Base-by-base conservation (phyloP, 2,888 invertebrate species). In the Thecophora atra region DNA sequence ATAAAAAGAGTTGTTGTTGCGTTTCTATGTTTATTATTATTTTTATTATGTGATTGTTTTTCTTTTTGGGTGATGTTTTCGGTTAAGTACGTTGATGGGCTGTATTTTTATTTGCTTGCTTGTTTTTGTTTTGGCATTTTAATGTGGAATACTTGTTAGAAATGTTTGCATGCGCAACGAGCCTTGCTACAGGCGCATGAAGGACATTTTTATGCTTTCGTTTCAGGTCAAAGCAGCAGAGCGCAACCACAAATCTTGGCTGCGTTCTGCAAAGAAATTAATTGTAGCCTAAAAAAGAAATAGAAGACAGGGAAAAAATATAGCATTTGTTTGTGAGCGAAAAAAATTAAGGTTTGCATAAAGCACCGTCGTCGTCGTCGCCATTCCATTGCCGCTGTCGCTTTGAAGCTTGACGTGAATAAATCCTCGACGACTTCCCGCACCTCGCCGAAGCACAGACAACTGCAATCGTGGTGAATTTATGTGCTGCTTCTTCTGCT, bases 221-320 rank as follows among this genome's bases (percentile, higher is more conserved):
- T 28, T 58, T 58, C 69, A 69, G 69, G 69, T 69, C 69, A 69
- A 17, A 60, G 60, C 69, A 51, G 51, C 60, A 19, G 19, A 62
- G 60, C 60, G 28, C 7, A 28, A 13, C 58, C 42, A 58, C 24
- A 58, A 24, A 21, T 58, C 24, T 28, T 58, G 58, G 26, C 58
- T 17, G 21, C 13, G n/a, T 3, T 54, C 21, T 52, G 52, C 28
- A 26, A 26, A 28, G 26, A 58, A 58, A 58, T 58, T 58, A 58
- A 58, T 28, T 28, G 28, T 28, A 15, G 5, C 15, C 24, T 28
- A 58, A 58, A 15, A 28, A 26, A 24, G 17, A 28, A 58, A 24
- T 13, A 0, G 58, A 24, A 58, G 28, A 58, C 28, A 15, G 21
- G 28, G 26, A 26, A n/a, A n/a, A 37, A 37, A 37, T 37, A 11